Evolutionary conservation across 2,113 vertebrate species (phyloP), one percentile per base, ranked within the genome.

Genomic region (Edolisoma coerulescens): DNA sequence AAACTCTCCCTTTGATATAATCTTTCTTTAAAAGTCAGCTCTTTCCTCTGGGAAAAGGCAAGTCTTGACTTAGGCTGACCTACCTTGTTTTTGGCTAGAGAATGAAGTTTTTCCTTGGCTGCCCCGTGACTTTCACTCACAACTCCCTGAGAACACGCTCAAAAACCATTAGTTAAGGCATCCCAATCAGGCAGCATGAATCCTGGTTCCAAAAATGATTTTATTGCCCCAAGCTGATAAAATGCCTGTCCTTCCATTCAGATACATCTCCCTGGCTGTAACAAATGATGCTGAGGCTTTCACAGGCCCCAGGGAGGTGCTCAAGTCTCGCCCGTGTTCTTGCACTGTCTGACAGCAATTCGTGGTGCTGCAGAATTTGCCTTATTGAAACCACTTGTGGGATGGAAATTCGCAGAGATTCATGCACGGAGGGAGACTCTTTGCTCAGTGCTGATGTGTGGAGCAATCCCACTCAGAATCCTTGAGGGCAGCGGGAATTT

Each of bases 31-130:
- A 89, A 93, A 96, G 89, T 94, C 95, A 96, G 39, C 80, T 50
- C 82, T 96, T 96, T 96, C 95, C 79, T 95, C 90, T 97, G 95
- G 90, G 96, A 97, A 96, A 96, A 64, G 63, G 87, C 82, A 95
- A 94, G 60, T 88, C 78, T 74, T 93, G 85, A 75, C 92, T 95
- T 44, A 45, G 52, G 27, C 52, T 95, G 82, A 88, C 88, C 87
- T 77, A 77, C 90, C 79, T 96, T 9, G 73, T 2, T 94, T 74
- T 95, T 96, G 95, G 92, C 90, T 88, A 47, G 42, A 75, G 83
- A 86, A 80, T 24, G 42, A 32, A 19, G 30, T 93, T 93, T 93
- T 88, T 56, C 54, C 59, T 57, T 77, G 82, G 75, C 95, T 96
- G 75, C 76, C 18, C 71, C 3, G 2, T 52, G 90, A 74, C 82